These are phyloP conservation scores for Tenthredo amoena DNA, from an alignment of 2,888 invertebrate genomes.

Conservation along the genomic window DNA sequence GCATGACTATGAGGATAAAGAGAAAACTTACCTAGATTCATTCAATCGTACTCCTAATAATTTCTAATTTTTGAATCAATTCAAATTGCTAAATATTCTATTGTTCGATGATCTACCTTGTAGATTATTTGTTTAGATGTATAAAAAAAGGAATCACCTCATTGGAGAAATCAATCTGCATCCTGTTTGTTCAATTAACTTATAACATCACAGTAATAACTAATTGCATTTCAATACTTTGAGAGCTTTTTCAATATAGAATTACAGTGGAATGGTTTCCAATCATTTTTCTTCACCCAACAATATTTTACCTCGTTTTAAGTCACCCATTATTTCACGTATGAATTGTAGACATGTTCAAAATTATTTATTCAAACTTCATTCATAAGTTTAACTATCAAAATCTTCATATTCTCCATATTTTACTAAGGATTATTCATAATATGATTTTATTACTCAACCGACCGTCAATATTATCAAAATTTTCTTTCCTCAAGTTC, in stretches of 20 bases:
- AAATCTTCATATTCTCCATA: not conserved
- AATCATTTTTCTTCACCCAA: constrained; percentile 32
- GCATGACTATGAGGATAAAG: constrained; percentile 67
- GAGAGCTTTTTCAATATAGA: not conserved
- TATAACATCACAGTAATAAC: constrained; percentile 23
- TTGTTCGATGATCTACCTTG: not conserved
- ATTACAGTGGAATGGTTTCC: constrained; percentile 51
- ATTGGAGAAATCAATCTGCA: constrained; percentile 18
- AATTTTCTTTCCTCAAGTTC: constrained; percentile 1
- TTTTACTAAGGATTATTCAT: not conserved
- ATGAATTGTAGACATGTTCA: not conserved
- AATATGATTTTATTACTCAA: not conserved
- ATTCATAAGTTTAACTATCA: not conserved
- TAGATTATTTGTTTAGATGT: not conserved
- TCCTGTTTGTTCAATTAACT: constrained; percentile 47
- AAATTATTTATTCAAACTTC: not conserved
- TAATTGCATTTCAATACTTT: constrained; percentile 38
- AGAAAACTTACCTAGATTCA: constrained; percentile 27
- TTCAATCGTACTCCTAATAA: constrained; percentile 18
- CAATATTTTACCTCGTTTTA: not conserved
- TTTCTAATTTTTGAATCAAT: not conserved
- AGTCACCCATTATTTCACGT: not conserved
- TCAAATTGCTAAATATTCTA: not conserved
- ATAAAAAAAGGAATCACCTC: not conserved
- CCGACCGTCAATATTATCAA: not conserved